Evolutionary conservation across 2,113 vertebrate genomes (phyloP).

Genomic region (Falco punctatus): DNA sequence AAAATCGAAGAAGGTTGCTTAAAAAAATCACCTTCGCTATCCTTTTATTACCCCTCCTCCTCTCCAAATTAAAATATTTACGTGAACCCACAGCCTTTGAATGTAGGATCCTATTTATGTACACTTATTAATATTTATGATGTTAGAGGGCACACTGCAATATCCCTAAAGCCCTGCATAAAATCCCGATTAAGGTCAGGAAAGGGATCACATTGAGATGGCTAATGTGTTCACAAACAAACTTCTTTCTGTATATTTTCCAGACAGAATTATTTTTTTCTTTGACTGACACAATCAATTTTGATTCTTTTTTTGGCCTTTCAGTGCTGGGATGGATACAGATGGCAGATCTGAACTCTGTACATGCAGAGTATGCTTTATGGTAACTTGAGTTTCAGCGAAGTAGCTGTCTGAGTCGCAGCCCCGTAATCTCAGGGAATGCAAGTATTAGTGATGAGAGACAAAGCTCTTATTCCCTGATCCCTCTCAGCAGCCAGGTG

Average conservation of each 20-base stretch:
- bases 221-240: slow-evolving; percentile 41
- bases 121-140: slow-evolving; percentile 61
- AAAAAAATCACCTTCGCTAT: slow-evolving; percentile 33
- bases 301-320: not conserved
- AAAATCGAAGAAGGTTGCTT: not conserved
- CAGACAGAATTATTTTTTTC: not conserved
- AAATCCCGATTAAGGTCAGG: slow-evolving; percentile 49
- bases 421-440: not conserved
- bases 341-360: not conserved
- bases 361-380: not conserved
- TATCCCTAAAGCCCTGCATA: slow-evolving; percentile 58
- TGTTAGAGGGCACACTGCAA: slow-evolving; percentile 38
- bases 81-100: slow-evolving; percentile 24
- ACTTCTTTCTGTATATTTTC: slow-evolving; percentile 35
- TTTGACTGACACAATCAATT: not conserved
- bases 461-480: not conserved
- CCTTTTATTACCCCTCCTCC: not conserved
- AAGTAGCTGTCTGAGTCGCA: not conserved
- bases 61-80: slow-evolving; percentile 51
- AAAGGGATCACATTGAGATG: slow-evolving; percentile 26
- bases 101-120: slow-evolving; percentile 53
- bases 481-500: slow-evolving; percentile 12
- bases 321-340: not conserved
- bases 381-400: not conserved
- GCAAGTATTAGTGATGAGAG: slow-evolving; percentile 4